Percentiles rank a stretch among this genome's conserved stretches.
phyloP scores from a whole-genome alignment of 2,797 vertebrate species.

The Acrocephalus scirpaceus region DNA sequence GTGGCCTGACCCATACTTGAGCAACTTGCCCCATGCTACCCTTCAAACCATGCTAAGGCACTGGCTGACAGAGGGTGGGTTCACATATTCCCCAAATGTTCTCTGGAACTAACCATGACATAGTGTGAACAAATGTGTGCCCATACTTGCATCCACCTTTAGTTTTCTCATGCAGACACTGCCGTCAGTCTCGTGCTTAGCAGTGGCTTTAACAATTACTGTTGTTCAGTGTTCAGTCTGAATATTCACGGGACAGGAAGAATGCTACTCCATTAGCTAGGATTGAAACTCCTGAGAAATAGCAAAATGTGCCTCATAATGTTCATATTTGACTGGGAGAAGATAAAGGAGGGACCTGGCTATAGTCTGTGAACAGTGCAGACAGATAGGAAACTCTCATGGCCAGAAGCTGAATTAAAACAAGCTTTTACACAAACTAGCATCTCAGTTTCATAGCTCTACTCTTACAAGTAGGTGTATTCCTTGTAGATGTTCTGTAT shows the following conservation, averaged over 20 bases:
- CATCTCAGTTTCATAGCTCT: neutral
- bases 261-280: neutral
- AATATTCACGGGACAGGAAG: neutral
- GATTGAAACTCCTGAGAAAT: neutral
- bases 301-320: neutral
- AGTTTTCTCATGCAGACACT: neutral
- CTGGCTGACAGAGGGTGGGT: neutral
- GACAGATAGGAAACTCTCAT: neutral
- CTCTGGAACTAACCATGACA: neutral
- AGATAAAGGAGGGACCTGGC: neutral
- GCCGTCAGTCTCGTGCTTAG: neutral
- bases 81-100: neutral
- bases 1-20: neutral
- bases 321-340: neutral
- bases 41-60: neutral
- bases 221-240: neutral
- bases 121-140: neutral
- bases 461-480: neutral
- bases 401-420: neutral
- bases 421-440: neutral
- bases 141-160: fast-evolving
- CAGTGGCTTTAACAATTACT: neutral
- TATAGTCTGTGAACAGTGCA: neutral
- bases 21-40: neutral
- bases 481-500: neutral